Percentiles rank a stretch among this genome's conserved stretches.
Evolutionary conservation across 1,140 invertebrate species (phyloP).

Genomic region (Bombus sylvicola): DNA sequence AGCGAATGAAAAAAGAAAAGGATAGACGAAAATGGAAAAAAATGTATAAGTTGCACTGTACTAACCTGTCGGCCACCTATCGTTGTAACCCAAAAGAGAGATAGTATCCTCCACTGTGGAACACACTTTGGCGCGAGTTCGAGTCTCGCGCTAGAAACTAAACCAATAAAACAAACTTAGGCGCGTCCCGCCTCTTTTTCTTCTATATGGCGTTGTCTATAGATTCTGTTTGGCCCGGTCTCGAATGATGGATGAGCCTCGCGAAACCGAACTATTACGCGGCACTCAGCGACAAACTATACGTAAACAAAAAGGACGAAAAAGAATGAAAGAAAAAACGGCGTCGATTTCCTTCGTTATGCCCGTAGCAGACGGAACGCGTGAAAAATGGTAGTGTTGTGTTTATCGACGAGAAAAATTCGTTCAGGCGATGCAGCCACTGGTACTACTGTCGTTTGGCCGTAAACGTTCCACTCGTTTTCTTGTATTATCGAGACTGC

Average conservation of each 20-base stretch:
- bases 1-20: background rate
- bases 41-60: conserved; percentile 12
- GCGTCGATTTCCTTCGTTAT: background rate
- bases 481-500: conserved; percentile 30
- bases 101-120: conserved; percentile 56
- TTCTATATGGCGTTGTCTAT: background rate
- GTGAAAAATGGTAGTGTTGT: background rate
- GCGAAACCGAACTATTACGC: background rate
- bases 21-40: background rate
- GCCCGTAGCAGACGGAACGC: background rate
- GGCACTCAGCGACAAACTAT: conserved; percentile 17
- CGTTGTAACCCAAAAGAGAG: conserved; percentile 52
- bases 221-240: background rate
- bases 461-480: conserved; percentile 50
- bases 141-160: conserved; percentile 38
- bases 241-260: background rate
- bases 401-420: background rate
- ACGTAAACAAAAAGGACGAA: background rate
- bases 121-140: conserved; percentile 53
- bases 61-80: conserved; percentile 45
- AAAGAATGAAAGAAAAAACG: background rate
- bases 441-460: conserved; percentile 42
- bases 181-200: conserved; percentile 35
- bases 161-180: conserved; percentile 21
- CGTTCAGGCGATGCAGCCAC: conserved; percentile 42